Evolutionary conservation across 2,797 vertebrate species (phyloP).

Genomic region (Schizopygopsis pylzovi): DNA sequence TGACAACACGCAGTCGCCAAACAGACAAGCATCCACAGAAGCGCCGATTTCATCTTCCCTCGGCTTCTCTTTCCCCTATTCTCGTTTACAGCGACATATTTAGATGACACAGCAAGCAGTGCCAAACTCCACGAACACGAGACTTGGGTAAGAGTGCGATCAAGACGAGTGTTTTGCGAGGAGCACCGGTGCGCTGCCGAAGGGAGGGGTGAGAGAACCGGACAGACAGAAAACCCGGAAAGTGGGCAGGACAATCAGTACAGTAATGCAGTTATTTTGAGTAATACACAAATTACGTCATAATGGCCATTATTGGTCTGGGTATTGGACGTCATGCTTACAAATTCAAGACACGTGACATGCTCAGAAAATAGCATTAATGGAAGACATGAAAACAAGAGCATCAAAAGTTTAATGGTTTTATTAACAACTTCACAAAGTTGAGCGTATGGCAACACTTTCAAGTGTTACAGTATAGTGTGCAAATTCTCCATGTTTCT

Average conservation of each 20-base stretch:
- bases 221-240: slow-evolving; percentile 51
- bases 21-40: slow-evolving; percentile 73
- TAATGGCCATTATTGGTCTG: neutral
- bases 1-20: slow-evolving; percentile 75
- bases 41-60: slow-evolving; percentile 74
- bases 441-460: neutral
- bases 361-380: slow-evolving; percentile 34
- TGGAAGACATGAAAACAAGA: slow-evolving; percentile 11
- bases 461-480: neutral
- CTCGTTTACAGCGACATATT: slow-evolving; percentile 51
- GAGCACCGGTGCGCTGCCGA: slow-evolving; percentile 18
- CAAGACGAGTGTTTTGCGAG: slow-evolving; percentile 29
- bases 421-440: slow-evolving; percentile 34
- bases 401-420: slow-evolving; percentile 30
- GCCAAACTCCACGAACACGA: slow-evolving; percentile 47
- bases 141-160: slow-evolving; percentile 33
- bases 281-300: slow-evolving; percentile 10
- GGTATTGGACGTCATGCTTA: neutral
- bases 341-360: neutral
- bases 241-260: slow-evolving; percentile 44
- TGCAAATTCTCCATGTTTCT: neutral
- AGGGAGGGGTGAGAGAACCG: slow-evolving; percentile 34
- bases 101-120: slow-evolving; percentile 10
- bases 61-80: slow-evolving; percentile 31
- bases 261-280: slow-evolving; percentile 40